Evolutionary conservation across 2,113 vertebrate species (phyloP), one percentile per base, ranked within the genome.

Genomic region (Hyaena hyaena): DNA sequence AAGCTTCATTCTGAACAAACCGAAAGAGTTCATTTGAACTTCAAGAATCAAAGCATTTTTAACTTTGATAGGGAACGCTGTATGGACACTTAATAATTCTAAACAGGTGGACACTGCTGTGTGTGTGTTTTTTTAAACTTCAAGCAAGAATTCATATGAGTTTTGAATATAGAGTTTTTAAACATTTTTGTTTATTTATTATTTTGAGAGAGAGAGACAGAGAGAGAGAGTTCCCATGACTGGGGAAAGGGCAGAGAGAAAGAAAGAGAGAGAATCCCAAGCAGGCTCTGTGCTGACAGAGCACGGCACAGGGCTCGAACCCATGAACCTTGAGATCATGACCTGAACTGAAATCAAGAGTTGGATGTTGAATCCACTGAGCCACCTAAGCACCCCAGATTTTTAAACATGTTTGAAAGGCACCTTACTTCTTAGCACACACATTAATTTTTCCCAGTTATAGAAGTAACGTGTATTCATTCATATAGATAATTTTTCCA

Each of bases 21-120:
- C 24, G 26, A 31, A 91, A 82, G 17, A 65, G 93, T 74, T 61
- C 81, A 93, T 31, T 80, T 90, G 58, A 71, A 10, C 61, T 97
- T 92, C 65, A 88, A 50, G 69, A 95, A 73, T 15, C 33, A 65
- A 93, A 77, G n/a, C 21, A 26, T 28, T 90, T 90, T 91, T 89
- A 71, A 53, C 35, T 92, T 69, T 43, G 39, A 28, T 74, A 83
- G 63, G 50, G 48, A 50, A 39, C 16, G 45, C 68, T 65, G 16
- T 65, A 48, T 53, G 80, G 48, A 93, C 31, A 91, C 19, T 61
- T 88, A 58, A 43, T 66, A 53, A 65, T 73, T 80, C 19, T 84
- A 87, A 53, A 66, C 15, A 33, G 8, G 53, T 79, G 68, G 3
- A 86, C 4, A 77, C 7, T 71, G 0, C 11, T 31, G 10, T 45